Conservation (phyloP, 2,888 invertebrate genomes). For the Hirtodrosophila alboralis region DNA sequence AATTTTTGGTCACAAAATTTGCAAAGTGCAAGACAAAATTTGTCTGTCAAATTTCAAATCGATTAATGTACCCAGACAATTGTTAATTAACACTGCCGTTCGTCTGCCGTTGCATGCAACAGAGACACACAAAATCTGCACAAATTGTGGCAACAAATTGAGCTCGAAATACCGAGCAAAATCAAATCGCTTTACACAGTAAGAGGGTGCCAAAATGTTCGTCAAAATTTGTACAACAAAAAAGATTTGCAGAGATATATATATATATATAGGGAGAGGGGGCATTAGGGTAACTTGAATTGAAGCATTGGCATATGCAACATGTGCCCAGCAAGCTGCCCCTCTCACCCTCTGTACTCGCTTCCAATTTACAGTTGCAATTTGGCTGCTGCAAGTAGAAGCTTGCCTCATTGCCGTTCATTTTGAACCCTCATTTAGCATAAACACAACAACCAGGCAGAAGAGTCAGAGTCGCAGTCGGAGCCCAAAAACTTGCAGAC, state of each 20-base stretch:
- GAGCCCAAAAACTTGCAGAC: too few relatives aligned
- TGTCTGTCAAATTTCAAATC: conserved; percentile 52
- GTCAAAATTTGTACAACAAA: conserved; percentile 67
- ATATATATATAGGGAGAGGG: too few relatives aligned
- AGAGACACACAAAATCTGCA: conserved; percentile 37
- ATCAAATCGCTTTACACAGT: conserved; percentile 35
- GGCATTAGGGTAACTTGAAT: conserved; percentile 32
- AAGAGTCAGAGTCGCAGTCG: conserved; percentile 29
- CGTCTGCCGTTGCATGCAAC: not conserved
- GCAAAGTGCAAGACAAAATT: conserved; percentile 34
- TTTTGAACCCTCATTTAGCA: conserved; percentile 77
- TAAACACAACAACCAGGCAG: conserved; percentile 66
- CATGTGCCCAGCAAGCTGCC: not conserved
- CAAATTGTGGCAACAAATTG: conserved; percentile 63
- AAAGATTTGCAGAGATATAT: conserved; percentile 65
- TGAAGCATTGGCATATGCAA: conserved; percentile 26
- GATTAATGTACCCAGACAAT: conserved; percentile 57
- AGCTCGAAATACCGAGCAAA: conserved; percentile 17
- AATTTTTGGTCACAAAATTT: conserved; percentile 27
- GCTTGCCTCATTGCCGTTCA: conserved; percentile 56
- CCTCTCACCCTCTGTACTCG: too few relatives aligned
- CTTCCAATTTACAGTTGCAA: conserved; percentile 51
- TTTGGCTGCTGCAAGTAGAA: conserved; percentile 20
- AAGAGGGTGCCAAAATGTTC: conserved; percentile 61
- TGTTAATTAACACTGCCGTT: conserved; percentile 62